phyloP scores from a whole-genome alignment of 92 coral and sea anemone genomes.

The Chrysogorgia sp. region DNA sequence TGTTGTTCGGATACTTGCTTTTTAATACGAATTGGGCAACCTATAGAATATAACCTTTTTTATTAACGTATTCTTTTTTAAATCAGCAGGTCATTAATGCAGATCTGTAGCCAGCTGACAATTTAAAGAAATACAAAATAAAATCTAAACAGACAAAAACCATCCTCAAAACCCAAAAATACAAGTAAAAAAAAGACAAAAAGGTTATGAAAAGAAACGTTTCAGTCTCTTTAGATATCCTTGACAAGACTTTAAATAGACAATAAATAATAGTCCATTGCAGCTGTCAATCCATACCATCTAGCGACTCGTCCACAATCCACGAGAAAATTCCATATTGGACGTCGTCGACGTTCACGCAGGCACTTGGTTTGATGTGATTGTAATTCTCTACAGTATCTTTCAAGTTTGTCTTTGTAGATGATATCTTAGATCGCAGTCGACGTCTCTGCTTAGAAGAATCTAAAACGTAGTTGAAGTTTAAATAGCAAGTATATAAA shows the following conservation, averaged over 20 bases:
- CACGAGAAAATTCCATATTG: slow-evolving; percentile 37
- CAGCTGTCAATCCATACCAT: background rate
- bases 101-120: background rate
- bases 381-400: slow-evolving; percentile 27
- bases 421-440: slow-evolving; percentile 30
- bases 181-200: no score
- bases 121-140: background rate
- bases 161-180: no score
- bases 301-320: slow-evolving; percentile 12
- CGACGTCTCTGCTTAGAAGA: slow-evolving; percentile 56
- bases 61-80: background rate
- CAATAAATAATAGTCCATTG: no score
- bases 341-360: slow-evolving; percentile 30
- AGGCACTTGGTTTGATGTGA: slow-evolving; percentile 11
- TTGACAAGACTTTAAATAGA: no score
- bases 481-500: background rate
- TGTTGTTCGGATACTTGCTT: slow-evolving; percentile 12
- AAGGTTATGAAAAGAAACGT: no score
- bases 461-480: slow-evolving; percentile 23
- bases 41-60: background rate
- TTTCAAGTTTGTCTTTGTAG: slow-evolving; percentile 19
- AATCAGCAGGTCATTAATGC: background rate
- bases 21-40: slow-evolving; percentile 15
- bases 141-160: background rate
- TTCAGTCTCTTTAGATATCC: no score